Base-by-base conservation (phyloP, 1,140 invertebrate species). In the Popillia japonica region DNA sequence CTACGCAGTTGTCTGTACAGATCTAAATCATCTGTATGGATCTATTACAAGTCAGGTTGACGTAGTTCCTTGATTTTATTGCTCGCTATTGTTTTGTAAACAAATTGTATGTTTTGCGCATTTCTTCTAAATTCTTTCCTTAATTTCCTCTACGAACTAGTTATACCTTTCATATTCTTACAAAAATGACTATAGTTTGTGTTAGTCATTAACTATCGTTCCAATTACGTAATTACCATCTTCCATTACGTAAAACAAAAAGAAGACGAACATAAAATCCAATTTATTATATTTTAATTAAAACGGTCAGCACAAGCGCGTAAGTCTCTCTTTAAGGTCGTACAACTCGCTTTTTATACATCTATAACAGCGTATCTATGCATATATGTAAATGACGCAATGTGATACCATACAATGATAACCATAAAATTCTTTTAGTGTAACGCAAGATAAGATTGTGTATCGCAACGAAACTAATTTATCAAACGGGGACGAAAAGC, bases 361-460 rank as follows among this genome's bases (percentile, higher is more conserved):
- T 17, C 48, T 17, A 17, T 55, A 55, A 55, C 17, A 55, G 14
- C 2, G 48, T 55, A 55, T 34, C 27, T 34, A 55, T 55, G 48
- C 48, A n/a, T 55, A 34, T 34, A 55, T 55, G 48, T 55, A n/a
- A 55, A 55, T 55, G 48, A 17, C 48, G 7, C 48, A 55, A n/a
- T 55, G n/a, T 17, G 48, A 55, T 55, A 55, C 17, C 14, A 17
- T 55, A 55, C 11, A 55, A 55, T 55, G 48, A 55, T 55, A 55
- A 55, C 48, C 48, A 55, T 55, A 55, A 55, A 55, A 55, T 55
- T 17, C 48, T 55, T 55, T 55, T 55, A 55, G 48, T 55, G 48
- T 55, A 55, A 17, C 48, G 48, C 14, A 17, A 14, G 48, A 55
- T 55, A 55, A 55, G 48, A 17, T 55, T 14, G 0, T 55, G 14